Base-by-base conservation (phyloP, 2,113 vertebrate genomes). In the Arizona elegans region DNA sequence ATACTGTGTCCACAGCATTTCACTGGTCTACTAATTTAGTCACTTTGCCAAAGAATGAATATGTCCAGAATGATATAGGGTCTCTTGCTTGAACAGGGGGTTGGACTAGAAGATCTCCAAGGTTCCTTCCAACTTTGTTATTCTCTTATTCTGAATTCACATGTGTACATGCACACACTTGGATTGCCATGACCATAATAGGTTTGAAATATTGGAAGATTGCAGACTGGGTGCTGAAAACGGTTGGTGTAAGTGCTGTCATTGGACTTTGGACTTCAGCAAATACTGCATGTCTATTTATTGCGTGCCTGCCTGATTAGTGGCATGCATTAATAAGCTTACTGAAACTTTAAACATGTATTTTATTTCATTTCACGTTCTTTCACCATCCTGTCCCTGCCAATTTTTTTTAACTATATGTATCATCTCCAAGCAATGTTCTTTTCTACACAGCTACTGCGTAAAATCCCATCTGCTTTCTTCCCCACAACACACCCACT, bases 391-490 rank as follows among this genome's bases (percentile, higher is more conserved):
- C n/a, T 50, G 75, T 95, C 96, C 97, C 96, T 94, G 96, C 94
- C 95, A 96, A 95, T 97, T 96, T 96, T 33, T 29, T 88, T 19
- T 19, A 87, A 88, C 52, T 54, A 96, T 97, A 96, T 95, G 93
- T 95, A 96, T 97, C 96, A 95, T 96, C 96, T 96, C 96, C 95
- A 96, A 96, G 96, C 94, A 95, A 97, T 96, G 95, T 93, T 95
- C 65, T 95, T 23, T 97, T 96, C 95, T 96, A 96, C 95, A 94
- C 92, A 96, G 93, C 93, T 93, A 95, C 95, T 94, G 96, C 94
- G 95, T 97, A 94, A 95, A 97, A 96, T 93, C 96, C 97, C 97
- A 97, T 97, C 96, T 97, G 96, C 95, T 97, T 97, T 96, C 96
- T 96, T 95, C 75, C 93, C 95, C 95, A 96, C 94, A 96, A 96